These are phyloP conservation scores for Argyra leucocephala DNA, from an alignment of 2,888 invertebrate species.

Conservation along the genomic window DNA sequence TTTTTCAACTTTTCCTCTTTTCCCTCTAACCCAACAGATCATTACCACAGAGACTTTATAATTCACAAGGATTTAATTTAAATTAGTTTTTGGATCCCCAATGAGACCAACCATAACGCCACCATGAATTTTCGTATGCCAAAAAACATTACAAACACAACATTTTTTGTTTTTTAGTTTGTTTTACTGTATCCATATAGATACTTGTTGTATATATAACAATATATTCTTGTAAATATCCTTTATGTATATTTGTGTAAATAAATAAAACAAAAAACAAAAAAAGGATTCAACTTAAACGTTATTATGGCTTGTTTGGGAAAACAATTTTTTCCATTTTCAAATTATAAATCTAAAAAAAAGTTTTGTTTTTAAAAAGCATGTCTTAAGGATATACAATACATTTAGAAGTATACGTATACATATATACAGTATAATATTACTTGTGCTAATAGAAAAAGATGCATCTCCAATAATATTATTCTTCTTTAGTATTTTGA, in stretches of 20 bases:
- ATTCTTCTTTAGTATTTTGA: no score
- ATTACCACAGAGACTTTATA: constrained; percentile 42
- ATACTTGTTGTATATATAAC: no score
- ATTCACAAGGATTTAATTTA: constrained; percentile 68
- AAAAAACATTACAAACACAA: neutral
- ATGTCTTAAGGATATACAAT: no score
- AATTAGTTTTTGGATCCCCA: constrained; percentile 50
- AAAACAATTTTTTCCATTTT: neutral
- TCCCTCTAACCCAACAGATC: neutral
- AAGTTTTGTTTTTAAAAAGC: neutral
- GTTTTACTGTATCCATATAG: neutral
- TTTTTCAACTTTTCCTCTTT: no score
- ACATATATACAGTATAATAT: no score
- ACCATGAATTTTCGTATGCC: constrained; percentile 5
- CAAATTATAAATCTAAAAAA: neutral
- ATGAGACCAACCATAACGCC: constrained; percentile 12
- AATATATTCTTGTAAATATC: no score
- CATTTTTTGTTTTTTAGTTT: neutral
- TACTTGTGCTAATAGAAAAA: no score
- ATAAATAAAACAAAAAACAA: neutral
- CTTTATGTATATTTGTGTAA: no score
- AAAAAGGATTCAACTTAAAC: constrained; percentile 4
- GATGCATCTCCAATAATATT: no score
- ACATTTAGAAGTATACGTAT: no score
- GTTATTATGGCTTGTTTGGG: constrained; percentile 6